Conservation (phyloP, 2,888 invertebrate genomes). For the Euzetes globulus region DNA sequence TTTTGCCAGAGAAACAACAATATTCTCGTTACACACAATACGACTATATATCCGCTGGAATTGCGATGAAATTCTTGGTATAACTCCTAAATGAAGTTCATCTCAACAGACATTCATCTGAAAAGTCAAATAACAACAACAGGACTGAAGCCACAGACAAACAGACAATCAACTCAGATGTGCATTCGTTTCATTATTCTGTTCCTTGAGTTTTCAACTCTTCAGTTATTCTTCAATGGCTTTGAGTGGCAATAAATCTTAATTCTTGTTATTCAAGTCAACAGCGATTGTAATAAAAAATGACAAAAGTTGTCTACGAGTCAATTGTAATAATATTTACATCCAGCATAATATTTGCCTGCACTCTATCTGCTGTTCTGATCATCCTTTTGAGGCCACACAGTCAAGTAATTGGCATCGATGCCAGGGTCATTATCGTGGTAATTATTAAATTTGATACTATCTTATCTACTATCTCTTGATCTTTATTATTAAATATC, state of each 20-base stretch:
- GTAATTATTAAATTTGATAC: no score
- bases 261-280: no score
- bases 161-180: not conserved
- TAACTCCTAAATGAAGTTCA: not conserved
- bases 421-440: constrained; percentile 23
- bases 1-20: not conserved
- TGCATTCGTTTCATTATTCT: not conserved
- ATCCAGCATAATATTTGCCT: constrained; percentile 32
- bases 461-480: no score
- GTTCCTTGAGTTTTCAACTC: not conserved
- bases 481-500: no score
- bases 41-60: no score
- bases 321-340: constrained; percentile 31
- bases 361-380: constrained; percentile 21
- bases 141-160: not conserved
- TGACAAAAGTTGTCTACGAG: constrained; percentile 32
- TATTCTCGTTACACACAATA: no score
- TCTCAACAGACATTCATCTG: constrained; percentile 2
- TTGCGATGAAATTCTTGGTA: not conserved
- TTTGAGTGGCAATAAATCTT: constrained; percentile 15
- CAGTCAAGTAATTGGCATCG: constrained; percentile 27
- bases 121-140: no score
- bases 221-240: no score
- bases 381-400: constrained; percentile 25
- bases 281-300: not conserved